Conservation (phyloP, 2,113 vertebrate species). For the Nycticryphes semicollaris region DNA sequence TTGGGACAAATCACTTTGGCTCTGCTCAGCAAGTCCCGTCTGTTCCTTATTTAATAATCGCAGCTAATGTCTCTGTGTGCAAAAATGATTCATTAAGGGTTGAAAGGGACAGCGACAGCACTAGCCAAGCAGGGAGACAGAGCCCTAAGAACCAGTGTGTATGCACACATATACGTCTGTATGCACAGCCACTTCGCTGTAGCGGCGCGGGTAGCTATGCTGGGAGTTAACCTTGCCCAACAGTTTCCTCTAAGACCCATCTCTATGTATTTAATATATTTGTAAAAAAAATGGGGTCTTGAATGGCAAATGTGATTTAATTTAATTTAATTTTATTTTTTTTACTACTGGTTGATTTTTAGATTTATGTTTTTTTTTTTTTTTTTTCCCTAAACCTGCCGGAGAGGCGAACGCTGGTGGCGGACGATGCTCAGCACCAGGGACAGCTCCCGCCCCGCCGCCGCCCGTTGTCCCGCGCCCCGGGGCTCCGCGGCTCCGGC, state of each 20-base stretch:
- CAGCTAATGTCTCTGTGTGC: neutral
- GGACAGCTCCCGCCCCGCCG: constrained; percentile 62
- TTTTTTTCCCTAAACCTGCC: neutral
- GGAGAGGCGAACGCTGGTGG: neutral
- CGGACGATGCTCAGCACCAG: constrained; percentile 56
- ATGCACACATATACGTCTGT: neutral
- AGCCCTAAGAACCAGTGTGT: neutral
- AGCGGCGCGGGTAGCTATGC: neutral
- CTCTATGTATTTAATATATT: neutral
- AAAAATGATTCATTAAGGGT: neutral
- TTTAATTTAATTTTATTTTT: neutral
- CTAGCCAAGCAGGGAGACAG: neutral
- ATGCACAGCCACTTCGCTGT: neutral
- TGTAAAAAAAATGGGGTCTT: neutral
- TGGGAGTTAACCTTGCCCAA: neutral
- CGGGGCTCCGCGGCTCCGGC: accelerated
- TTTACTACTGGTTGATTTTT: neutral
- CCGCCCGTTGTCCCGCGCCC: neutral
- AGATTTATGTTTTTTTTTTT: neutral
- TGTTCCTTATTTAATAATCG: constrained; percentile 9
- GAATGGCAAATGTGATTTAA: neutral
- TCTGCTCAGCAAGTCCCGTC: neutral
- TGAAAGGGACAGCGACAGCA: neutral
- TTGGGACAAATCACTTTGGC: constrained; percentile 47
- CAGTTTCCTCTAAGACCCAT: neutral